phyloP scores from a whole-genome alignment of 2,888 invertebrate species.

The Agrilus biguttatus region DNA sequence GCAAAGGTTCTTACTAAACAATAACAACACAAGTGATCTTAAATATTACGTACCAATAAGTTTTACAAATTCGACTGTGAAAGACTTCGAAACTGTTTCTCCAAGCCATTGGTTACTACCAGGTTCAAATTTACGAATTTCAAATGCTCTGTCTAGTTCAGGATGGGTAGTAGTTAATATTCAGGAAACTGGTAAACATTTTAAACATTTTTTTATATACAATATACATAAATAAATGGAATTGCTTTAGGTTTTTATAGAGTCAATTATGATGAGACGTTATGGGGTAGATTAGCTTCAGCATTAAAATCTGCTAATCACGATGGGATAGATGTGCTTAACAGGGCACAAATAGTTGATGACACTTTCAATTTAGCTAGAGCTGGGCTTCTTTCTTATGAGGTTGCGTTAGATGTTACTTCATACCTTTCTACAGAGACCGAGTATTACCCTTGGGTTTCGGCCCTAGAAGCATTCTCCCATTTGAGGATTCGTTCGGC shows the following conservation, averaged over 20 bases:
- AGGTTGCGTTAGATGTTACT: constrained; percentile 46
- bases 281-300: constrained; percentile 38
- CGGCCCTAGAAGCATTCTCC: constrained; percentile 38
- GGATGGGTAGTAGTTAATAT: constrained; percentile 46
- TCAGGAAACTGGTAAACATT: constrained; percentile 38
- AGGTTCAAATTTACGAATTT: neutral
- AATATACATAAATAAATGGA: too few relatives aligned
- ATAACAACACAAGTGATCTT: neutral
- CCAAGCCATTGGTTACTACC: constrained; percentile 19
- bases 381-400: constrained; percentile 44
- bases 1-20: constrained; percentile 12
- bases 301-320: constrained; percentile 32
- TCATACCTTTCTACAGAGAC: constrained; percentile 53
- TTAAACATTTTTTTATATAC: too few relatives aligned
- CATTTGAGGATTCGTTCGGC: constrained; percentile 24
- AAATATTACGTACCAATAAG: constrained; percentile 37
- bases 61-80: constrained; percentile 28
- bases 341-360: constrained; percentile 65
- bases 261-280: constrained; percentile 46
- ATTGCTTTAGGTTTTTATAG: constrained; percentile 18
- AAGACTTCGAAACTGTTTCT: constrained; percentile 25
- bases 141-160: neutral
- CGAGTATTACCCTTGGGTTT: constrained; percentile 66
- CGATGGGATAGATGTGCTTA: constrained; percentile 42
- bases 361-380: constrained; percentile 66